Conservation (phyloP, 2,797 vertebrate genomes). For the Tenualosa thibaudeaui region DNA sequence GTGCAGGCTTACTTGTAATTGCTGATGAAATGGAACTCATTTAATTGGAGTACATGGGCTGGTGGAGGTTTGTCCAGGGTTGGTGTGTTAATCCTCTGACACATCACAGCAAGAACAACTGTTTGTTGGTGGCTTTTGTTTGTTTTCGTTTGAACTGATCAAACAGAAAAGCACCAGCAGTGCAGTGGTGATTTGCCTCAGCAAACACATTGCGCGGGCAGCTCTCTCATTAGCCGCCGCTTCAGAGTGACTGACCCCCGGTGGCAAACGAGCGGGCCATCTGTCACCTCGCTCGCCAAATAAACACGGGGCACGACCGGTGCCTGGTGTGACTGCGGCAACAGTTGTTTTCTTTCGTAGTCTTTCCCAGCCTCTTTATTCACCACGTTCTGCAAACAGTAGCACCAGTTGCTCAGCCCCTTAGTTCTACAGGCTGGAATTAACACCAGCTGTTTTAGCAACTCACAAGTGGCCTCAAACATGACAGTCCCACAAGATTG, state of each 20-base stretch:
- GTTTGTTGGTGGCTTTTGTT: constrained; percentile 15
- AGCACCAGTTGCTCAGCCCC: constrained; percentile 1
- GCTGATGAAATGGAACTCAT: background rate
- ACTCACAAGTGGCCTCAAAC: background rate
- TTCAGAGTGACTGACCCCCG: constrained; percentile 34
- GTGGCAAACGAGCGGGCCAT: constrained; percentile 43
- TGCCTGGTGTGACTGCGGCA: constrained; percentile 19
- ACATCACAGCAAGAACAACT: constrained; percentile 18
- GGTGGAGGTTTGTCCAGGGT: background rate
- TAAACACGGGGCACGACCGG: constrained; percentile 19
- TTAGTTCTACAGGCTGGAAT: background rate
- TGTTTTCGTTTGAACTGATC: constrained; percentile 23
- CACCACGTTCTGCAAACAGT: background rate
- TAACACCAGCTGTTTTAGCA: constrained; percentile 4
- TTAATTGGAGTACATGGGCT: background rate
- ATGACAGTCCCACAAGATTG: background rate
- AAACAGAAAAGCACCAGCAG: background rate
- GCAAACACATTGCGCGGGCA: background rate
- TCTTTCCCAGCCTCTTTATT: background rate
- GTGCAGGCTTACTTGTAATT: background rate
- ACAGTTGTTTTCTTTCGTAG: constrained; percentile 35
- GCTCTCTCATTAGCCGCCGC: constrained; percentile 23
- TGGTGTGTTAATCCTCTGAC: background rate
- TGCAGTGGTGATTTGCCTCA: constrained; percentile 3
- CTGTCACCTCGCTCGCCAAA: constrained; percentile 45